phyloP scores from a whole-genome alignment of 2,113 vertebrate genomes.

The Centropus bengalensis region DNA sequence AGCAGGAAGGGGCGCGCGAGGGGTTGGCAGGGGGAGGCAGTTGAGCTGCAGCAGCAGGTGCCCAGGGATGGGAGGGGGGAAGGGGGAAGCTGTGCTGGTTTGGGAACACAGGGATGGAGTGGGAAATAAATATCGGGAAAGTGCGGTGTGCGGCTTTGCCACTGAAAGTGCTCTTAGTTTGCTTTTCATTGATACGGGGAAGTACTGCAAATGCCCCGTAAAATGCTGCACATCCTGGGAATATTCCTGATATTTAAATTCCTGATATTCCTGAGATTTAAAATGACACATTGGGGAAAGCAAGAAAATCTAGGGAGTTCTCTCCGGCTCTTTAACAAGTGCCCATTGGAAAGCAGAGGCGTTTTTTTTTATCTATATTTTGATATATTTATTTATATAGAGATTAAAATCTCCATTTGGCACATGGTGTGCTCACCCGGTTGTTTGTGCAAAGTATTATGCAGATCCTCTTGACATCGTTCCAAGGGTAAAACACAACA shows the following conservation, averaged over 20 bases:
- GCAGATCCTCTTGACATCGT: constrained; percentile 22
- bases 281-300: no score
- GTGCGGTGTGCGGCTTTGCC: not conserved
- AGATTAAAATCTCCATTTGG: not conserved
- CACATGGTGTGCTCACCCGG: not conserved
- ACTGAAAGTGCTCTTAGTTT: not conserved
- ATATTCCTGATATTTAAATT: constrained; percentile 32
- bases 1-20: not conserved
- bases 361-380: not conserved
- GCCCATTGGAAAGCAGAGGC: not conserved
- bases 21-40: not conserved
- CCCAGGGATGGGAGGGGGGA: not conserved
- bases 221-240: not conserved
- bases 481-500: not conserved
- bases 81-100: not conserved
- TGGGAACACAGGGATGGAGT: not conserved
- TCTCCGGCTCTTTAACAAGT: not conserved
- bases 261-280: no score
- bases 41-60: constrained; percentile 67
- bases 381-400: not conserved
- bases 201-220: not conserved
- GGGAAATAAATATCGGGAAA: not conserved
- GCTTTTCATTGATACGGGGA: not conserved
- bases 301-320: not conserved
- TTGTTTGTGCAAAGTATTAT: not conserved